These are phyloP conservation scores for Aix galericulata DNA, from an alignment of 2,113 vertebrate genomes.

Conservation along the genomic window DNA sequence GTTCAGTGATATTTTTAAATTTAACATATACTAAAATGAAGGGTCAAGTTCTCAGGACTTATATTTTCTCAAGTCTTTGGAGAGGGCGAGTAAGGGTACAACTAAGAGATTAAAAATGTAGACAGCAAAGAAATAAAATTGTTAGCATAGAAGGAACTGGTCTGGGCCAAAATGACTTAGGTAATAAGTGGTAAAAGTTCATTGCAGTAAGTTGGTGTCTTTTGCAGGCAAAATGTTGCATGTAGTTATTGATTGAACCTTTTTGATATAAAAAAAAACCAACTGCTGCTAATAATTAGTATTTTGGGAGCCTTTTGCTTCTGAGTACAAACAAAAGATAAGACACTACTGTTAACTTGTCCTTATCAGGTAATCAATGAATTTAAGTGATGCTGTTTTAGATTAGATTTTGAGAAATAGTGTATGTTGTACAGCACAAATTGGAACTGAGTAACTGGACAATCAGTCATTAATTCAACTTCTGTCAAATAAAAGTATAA, in stretches of 20 bases:
- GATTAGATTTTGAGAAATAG: background rate
- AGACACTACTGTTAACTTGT: no score
- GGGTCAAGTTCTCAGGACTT: background rate
- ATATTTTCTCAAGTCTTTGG: background rate
- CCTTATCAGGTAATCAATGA: background rate
- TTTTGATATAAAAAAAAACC: background rate
- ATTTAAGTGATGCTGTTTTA: background rate
- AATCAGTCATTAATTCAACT: background rate
- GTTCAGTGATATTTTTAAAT: background rate
- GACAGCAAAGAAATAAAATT: background rate
- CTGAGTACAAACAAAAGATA: background rate
- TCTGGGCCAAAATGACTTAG: background rate
- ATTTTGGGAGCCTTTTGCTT: background rate
- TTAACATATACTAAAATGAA: background rate
- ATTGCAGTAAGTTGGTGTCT: background rate
- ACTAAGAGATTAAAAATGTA: background rate
- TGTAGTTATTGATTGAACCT: background rate
- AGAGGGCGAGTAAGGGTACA: background rate
- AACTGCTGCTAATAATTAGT: background rate
- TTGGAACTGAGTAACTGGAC: background rate
- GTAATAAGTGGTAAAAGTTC: background rate
- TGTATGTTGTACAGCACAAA: background rate
- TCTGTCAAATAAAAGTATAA: background rate
- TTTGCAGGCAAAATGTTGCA: background rate
- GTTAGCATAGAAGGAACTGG: background rate